These are phyloP conservation scores for Sebastes miniatus DNA, from an alignment of 2,797 vertebrate genomes.

Conservation along the genomic window DNA sequence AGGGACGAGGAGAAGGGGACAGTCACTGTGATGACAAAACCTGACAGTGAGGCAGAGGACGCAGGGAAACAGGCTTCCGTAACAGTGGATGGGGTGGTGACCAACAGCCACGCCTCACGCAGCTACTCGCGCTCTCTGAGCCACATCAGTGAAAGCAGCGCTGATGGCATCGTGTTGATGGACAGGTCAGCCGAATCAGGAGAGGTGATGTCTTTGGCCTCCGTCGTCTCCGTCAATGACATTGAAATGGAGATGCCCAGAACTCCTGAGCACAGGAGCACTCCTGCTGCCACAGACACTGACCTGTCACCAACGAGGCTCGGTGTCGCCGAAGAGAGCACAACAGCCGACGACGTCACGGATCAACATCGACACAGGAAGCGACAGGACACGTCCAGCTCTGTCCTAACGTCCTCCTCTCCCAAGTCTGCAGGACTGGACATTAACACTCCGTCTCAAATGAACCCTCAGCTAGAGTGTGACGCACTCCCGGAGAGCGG, in stretches of 20 bases:
- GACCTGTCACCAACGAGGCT: neutral
- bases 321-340: neutral
- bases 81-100: conserved; percentile 38
- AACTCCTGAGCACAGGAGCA: conserved; percentile 31
- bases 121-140: conserved; percentile 90
- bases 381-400: conserved; percentile 19
- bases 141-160: conserved; percentile 93
- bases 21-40: neutral
- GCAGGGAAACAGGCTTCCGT: conserved; percentile 39
- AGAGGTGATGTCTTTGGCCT: conserved; percentile 49
- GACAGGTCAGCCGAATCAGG: conserved; percentile 54
- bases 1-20: conserved; percentile 32
- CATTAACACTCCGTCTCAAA: neutral
- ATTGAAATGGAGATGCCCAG: conserved; percentile 56
- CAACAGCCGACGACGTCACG: neutral
- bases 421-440: conserved; percentile 2
- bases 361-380: neutral
- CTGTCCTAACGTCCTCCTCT: neutral
- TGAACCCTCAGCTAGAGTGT: neutral
- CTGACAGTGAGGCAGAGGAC: conserved; percentile 21
- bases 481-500: neutral
- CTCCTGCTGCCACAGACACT: neutral
- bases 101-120: conserved; percentile 75
- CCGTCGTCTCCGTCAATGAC: conserved; percentile 65
- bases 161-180: conserved; percentile 75